A percentile compares a stretch with the other conserved stretches of the same genome.
These are phyloP conservation scores for Drosophila tropicalis DNA, from an alignment of 1,140 invertebrate species.

Conservation along the genomic window DNA sequence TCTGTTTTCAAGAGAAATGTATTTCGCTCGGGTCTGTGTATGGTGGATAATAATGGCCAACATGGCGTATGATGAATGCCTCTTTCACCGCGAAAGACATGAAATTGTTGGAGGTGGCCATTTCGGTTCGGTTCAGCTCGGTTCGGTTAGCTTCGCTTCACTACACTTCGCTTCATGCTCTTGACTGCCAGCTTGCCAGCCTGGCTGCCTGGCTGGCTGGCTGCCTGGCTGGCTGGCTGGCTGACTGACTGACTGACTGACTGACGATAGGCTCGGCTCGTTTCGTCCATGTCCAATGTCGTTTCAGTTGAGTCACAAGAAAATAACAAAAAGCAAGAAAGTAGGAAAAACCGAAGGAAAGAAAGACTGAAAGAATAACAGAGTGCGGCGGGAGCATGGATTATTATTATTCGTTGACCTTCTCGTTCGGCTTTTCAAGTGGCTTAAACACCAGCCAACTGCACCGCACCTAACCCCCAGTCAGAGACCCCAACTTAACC, in stretches of 20 bases:
- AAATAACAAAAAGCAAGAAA: background rate
- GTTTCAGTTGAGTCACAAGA: slow-evolving; percentile 24
- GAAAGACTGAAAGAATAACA: background rate
- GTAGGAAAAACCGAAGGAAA: background rate
- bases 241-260: background rate
- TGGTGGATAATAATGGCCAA: slow-evolving; percentile 16
- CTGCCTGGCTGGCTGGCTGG: background rate
- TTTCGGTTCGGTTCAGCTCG: background rate
- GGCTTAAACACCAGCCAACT: background rate
- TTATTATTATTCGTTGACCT: slow-evolving; percentile 54
- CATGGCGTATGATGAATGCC: slow-evolving; percentile 57
- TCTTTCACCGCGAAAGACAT: slow-evolving; percentile 15
- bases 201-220: background rate
- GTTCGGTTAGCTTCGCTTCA: slow-evolving; percentile 4
- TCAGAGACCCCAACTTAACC: too few relatives aligned
- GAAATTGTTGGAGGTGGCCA: slow-evolving; percentile 31
- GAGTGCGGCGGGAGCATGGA: slow-evolving; percentile 14
- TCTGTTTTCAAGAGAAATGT: slow-evolving; percentile 35
- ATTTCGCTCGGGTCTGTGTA: slow-evolving; percentile 1
- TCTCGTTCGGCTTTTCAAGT: slow-evolving; percentile 27
- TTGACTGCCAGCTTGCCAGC: background rate
- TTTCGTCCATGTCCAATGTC: slow-evolving; percentile 14
- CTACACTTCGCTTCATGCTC: slow-evolving; percentile 7
- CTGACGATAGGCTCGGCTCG: slow-evolving; percentile 21
- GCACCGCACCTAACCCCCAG: background rate